Base-by-base conservation (phyloP, 2,113 vertebrate genomes). In the Ornithorhynchus anatinus region DNA sequence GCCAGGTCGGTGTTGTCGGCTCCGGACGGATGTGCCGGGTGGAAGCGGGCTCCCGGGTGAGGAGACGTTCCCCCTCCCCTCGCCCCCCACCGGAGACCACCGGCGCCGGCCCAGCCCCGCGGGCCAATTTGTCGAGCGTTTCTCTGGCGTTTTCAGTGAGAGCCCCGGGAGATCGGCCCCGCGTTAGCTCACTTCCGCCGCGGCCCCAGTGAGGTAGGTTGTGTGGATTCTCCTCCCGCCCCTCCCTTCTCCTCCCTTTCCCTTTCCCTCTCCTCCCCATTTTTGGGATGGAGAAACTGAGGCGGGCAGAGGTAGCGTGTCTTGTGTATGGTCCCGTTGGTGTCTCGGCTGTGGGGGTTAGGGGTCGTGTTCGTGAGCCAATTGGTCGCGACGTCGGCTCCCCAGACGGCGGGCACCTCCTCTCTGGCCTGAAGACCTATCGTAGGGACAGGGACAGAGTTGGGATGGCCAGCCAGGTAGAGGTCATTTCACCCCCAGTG, bases 1-100 rank as follows among this genome's bases (percentile, higher is more conserved):
- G 64, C 85, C 56, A 78, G 70, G 69, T 61, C 65, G n/a, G n/a
- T 69, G 36, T 68, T 84, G 79, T 87, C 67, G 77, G 71, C 86
- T 81, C 88, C 73, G 79, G 57, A 74, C 90, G 87, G 65, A 89
- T 63, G 35, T 69, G 77, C 54, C 38, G 51, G 77, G 77, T 72
- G n/a, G 45, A 64, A 37, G 37, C 48, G 70, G 67, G 67, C 52
- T 72, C 8, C 20, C 48, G 19, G 66, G 77, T 69, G 63, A 80
- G 36, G 40, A 60, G 23, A 64, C 53, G 48, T 9, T 78, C 81
- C 69, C 69, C n/a, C n/a, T n/a, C n/a, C n/a, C n/a, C n/a, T n/a
- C n/a, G n/a, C n/a, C n/a, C n/a, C n/a, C n/a, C n/a, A n/a, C n/a
- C n/a, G n/a, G n/a, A n/a, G n/a, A n/a, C n/a, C n/a, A n/a, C n/a